These are phyloP conservation scores for Epirrhoe tristata DNA, from an alignment of 2,888 invertebrate species.

Conservation along the genomic window DNA sequence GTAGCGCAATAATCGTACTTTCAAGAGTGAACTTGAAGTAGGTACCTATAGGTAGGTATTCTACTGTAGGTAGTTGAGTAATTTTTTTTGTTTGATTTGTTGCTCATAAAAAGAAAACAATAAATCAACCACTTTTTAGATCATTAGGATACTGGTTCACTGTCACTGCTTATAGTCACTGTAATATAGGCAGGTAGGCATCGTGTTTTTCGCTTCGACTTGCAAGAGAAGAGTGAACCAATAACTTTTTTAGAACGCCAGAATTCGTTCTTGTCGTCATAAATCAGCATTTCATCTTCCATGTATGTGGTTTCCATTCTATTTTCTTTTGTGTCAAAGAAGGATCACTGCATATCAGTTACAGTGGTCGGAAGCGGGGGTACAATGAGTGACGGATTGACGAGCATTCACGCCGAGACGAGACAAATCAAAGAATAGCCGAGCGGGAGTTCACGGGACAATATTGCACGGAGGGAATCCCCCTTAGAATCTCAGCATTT, in stretches of 20 bases:
- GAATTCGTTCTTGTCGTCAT: not conserved
- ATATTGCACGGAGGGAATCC: conserved; percentile 41
- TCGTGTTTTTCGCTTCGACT: too few relatives aligned
- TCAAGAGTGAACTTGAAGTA: not conserved
- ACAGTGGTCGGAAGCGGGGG: conserved; percentile 51
- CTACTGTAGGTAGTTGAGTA: too few relatives aligned
- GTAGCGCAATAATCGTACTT: conserved; percentile 18
- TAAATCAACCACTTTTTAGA: too few relatives aligned
- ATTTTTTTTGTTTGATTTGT: too few relatives aligned
- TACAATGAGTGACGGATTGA: conserved; percentile 64
- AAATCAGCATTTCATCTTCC: not conserved
- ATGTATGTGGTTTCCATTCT: not conserved
- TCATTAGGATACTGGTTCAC: too few relatives aligned
- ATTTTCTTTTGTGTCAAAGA: not conserved
- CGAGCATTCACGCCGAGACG: conserved; percentile 61
- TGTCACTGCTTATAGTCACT: too few relatives aligned
- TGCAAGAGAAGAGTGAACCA: too few relatives aligned
- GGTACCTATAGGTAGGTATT: not conserved
- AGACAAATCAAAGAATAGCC: conserved; percentile 64
- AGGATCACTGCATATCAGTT: conserved; percentile 17
- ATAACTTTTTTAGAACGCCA: too few relatives aligned
- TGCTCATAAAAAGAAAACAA: too few relatives aligned
- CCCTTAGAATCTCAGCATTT: conserved; percentile 50
- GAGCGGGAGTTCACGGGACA: conserved; percentile 22
- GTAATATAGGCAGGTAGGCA: too few relatives aligned